These are phyloP conservation scores for Leucozona laternaria DNA, from an alignment of 2,888 invertebrate genomes.

Conservation along the genomic window DNA sequence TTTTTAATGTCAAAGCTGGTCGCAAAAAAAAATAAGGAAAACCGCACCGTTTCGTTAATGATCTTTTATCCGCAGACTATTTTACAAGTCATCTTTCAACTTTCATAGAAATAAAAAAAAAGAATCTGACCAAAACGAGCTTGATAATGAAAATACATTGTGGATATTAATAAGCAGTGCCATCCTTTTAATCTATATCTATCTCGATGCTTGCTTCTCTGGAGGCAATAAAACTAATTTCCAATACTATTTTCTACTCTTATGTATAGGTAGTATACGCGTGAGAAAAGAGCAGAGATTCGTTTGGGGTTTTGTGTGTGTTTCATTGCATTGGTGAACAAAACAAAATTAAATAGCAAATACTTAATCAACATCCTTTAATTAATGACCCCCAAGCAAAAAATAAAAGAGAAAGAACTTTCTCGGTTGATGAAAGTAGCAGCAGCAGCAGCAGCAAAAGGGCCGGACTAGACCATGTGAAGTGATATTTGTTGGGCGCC, in stretches of 20 bases:
- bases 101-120: constrained; percentile 19
- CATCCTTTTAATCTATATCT: background rate
- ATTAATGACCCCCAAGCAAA: constrained; percentile 58
- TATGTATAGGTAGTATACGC: no score
- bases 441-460: background rate
- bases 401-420: constrained; percentile 48
- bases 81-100: background rate
- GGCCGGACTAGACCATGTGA: background rate
- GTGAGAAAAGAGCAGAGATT: background rate
- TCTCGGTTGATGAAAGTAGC: constrained; percentile 9
- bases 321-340: constrained; percentile 26
- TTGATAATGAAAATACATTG: constrained; percentile 36
- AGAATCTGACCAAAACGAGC: background rate
- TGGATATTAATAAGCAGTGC: constrained; percentile 11
- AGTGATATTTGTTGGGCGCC: background rate
- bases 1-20: no score
- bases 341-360: constrained; percentile 68
- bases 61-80: constrained; percentile 16
- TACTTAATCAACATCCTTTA: constrained; percentile 72
- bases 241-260: constrained; percentile 21
- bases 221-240: constrained; percentile 53
- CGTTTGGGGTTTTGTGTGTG: background rate
- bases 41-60: constrained; percentile 14
- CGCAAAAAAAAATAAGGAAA: background rate
- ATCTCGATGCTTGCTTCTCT: background rate